Base-by-base conservation (phyloP, 2,113 vertebrate genomes). In the Callipepla californica region DNA sequence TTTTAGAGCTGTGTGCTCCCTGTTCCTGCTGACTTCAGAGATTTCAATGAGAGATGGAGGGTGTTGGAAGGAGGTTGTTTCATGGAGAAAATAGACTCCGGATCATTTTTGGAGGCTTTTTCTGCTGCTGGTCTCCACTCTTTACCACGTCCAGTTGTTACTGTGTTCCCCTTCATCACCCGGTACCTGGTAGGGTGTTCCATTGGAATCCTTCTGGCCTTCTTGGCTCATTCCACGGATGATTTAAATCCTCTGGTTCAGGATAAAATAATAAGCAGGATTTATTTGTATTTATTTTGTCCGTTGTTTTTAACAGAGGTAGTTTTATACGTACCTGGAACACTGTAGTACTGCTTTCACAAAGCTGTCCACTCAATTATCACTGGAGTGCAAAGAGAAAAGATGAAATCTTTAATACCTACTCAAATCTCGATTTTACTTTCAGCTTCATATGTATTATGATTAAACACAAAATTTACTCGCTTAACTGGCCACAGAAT, bases 41-140 rank as follows among this genome's bases (percentile, higher is more conserved):
- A 70, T 95, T 95, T 96, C 92, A 95, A 51, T 87, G 92, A 93
- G 94, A 93, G 55, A 50, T 80, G 85, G 72, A 96, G 92, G 89
- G 81, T 95, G 75, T 77, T 76, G 53, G 75, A 61, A 92, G 63
- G 82, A 88, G 55, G n/a, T 53, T 87, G 22, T 55, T 57, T 76
- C 20, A 47, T 17, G n/a, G 44, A 40, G 58, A n/a, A 91, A 89
- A 48, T 47, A 19, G 42, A 32, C 51, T 26, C n/a, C 45, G n/a
- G 57, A 83, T 12, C 23, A 44, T 21, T 17, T 57, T 20, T 48
- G 34, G 17, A 72, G 36, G 22, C 13, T 62, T 66, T 22, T 62
- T 75, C 75, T 80, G 14, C 47, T 36, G 45, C 20, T 80, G 18
- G 12, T 91, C 51, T 82, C 28, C 47, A 9, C 20, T 68, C 38